Conservation (phyloP, 2,888 invertebrate genomes). For the Gasteruption jaculator region DNA sequence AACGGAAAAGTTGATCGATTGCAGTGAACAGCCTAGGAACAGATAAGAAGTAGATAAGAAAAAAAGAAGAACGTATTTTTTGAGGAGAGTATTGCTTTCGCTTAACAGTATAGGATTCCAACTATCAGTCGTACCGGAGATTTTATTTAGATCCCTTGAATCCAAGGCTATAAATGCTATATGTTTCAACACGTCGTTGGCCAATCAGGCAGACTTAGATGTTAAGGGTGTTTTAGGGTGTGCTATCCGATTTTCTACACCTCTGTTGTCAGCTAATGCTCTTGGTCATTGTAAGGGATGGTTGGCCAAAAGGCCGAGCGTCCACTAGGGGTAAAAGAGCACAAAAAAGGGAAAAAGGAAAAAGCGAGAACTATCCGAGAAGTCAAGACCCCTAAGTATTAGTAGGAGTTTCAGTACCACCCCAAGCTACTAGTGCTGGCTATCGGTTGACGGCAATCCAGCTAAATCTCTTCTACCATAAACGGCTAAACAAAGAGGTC, state of each 20-base stretch:
- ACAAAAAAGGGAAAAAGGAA: slow-evolving; percentile 16
- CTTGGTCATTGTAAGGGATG: slow-evolving; percentile 40
- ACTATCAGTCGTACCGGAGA: slow-evolving; percentile 29
- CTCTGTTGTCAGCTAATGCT: slow-evolving; percentile 49
- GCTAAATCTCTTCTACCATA: slow-evolving; percentile 51
- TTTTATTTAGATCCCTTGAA: slow-evolving; percentile 48
- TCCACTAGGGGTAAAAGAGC: slow-evolving; percentile 20
- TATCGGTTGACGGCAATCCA: slow-evolving; percentile 48
- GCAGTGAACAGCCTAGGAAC: no score
- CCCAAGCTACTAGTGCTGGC: slow-evolving; percentile 27
- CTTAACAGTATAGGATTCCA: slow-evolving; percentile 13
- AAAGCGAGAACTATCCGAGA: slow-evolving; percentile 18
- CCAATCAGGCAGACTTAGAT: slow-evolving; percentile 31
- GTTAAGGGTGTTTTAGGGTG: slow-evolving; percentile 28
- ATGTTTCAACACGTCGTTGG: slow-evolving; percentile 28
- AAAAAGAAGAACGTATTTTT: no score
- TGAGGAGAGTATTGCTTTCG: no score
- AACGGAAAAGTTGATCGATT: no score
- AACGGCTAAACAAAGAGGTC: slow-evolving; percentile 53
- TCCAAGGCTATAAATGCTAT: slow-evolving; percentile 45
- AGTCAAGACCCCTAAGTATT: slow-evolving; percentile 34
- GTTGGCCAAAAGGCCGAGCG: slow-evolving; percentile 38
- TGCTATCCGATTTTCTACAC: slow-evolving; percentile 45
- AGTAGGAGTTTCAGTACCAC: slow-evolving; percentile 30
- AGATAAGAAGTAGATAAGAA: no score